These are phyloP conservation scores for Pao palembangensis DNA, from an alignment of 2,113 vertebrate genomes.

Conservation along the genomic window DNA sequence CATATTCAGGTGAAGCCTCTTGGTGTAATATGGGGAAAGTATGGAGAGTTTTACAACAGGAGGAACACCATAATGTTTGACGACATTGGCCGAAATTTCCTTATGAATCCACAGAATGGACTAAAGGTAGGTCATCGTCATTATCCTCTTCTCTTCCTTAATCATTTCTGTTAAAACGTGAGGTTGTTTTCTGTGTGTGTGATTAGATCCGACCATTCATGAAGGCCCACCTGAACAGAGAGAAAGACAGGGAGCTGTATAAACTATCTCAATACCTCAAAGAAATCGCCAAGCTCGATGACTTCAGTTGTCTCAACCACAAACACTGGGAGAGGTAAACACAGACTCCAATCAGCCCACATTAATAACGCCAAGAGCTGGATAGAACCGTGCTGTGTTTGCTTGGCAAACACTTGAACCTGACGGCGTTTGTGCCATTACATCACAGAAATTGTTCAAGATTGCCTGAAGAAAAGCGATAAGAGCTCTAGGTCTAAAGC, in stretches of 20 bases:
- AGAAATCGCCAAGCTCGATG: conserved; percentile 95
- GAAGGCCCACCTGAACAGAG: conserved; percentile 97
- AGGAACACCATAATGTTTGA: conserved; percentile 99
- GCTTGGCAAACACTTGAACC: background rate
- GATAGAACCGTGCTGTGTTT: background rate
- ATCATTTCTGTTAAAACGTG: background rate
- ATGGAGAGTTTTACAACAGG: conserved; percentile 92
- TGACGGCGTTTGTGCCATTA: background rate
- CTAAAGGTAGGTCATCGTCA: conserved; percentile 81
- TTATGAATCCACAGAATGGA: conserved; percentile 99
- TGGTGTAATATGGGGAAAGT: conserved; percentile 98
- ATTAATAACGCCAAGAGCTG: background rate
- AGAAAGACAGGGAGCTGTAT: conserved; percentile 94
- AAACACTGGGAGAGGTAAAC: conserved; percentile 97
- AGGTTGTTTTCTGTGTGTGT: background rate
- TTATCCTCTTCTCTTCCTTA: background rate
- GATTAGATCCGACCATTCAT: conserved; percentile 94
- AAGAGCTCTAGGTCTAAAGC: too few species aligned
- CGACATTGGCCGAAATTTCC: conserved; percentile 97
- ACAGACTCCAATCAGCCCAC: background rate
- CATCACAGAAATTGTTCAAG: too few species aligned
- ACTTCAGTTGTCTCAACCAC: conserved; percentile 94
- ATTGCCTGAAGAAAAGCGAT: too few species aligned
- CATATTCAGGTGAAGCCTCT: conserved; percentile 90
- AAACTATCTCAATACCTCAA: conserved; percentile 98